Percentiles rank a stretch among this genome's conserved stretches.
phyloP scores from a whole-genome alignment of 30 jellyfish, hydroid and myxozoan genomes.

The Aurelia sp. region DNA sequence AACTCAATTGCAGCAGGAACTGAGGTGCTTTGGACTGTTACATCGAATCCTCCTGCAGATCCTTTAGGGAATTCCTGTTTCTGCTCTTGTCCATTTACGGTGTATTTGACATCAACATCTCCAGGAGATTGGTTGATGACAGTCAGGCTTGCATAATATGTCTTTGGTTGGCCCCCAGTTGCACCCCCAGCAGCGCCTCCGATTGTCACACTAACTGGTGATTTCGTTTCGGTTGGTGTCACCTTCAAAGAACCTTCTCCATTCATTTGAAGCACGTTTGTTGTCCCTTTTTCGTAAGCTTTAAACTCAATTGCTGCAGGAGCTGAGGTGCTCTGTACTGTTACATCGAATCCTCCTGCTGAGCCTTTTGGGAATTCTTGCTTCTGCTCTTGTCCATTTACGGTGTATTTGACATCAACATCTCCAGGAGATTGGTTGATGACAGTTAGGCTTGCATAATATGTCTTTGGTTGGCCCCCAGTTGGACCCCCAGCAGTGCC shows the following conservation, averaged over 20 bases:
- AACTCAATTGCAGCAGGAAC: too few species aligned
- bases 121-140: too few species aligned
- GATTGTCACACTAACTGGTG: constrained; percentile 29
- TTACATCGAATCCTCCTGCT: constrained; percentile 24
- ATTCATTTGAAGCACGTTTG: constrained; percentile 11
- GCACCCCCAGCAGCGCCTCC: constrained; percentile 11
- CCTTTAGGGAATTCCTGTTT: too few species aligned
- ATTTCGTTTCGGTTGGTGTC: constrained; percentile 39
- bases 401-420: constrained; percentile 28
- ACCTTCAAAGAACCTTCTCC: constrained; percentile 20
- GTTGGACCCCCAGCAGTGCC: not conserved
- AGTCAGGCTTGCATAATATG: too few species aligned
- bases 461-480: constrained; percentile 12
- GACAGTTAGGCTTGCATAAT: constrained; percentile 33
- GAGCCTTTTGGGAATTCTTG: constrained; percentile 40
- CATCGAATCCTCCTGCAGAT: too few species aligned
- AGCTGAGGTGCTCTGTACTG: constrained; percentile 6
- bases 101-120: too few species aligned
- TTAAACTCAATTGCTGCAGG: constrained; percentile 27
- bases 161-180: too few species aligned
- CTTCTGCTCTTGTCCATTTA: constrained; percentile 25
- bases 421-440: constrained; percentile 33
- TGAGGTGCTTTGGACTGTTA: too few species aligned
- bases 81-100: too few species aligned
- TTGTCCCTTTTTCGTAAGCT: constrained; percentile 46